Evolutionary conservation across 2,888 invertebrate genomes (phyloP).

Genomic region (Latrodectus elegans): DNA sequence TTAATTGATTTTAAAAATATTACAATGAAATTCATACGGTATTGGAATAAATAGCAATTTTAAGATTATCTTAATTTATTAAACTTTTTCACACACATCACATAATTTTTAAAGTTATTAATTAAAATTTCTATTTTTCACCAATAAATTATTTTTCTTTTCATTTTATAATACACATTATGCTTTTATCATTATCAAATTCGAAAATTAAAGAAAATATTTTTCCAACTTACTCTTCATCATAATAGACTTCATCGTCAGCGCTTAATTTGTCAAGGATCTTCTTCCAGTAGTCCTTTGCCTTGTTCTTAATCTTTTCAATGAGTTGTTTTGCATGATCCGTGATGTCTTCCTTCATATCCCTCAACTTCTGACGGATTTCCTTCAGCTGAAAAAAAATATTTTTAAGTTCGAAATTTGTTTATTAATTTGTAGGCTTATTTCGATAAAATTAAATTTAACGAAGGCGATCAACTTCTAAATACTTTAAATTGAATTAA

Average conservation of each 20-base stretch:
- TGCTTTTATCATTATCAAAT: background rate
- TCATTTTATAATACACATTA: background rate
- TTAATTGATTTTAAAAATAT: too few species aligned
- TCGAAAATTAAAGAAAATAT: background rate
- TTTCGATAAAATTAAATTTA: too few species aligned
- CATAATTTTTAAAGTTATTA: too few species aligned
- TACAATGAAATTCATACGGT: too few species aligned
- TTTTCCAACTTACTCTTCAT: background rate
- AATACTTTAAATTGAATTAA: too few species aligned
- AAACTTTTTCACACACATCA: too few species aligned
- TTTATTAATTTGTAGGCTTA: too few species aligned
- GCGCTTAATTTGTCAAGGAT: background rate
- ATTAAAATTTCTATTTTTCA: background rate
- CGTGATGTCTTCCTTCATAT: slow-evolving; percentile 7
- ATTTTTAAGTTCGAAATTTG: too few species aligned
- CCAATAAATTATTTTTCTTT: background rate
- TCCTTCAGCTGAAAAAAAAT: background rate
- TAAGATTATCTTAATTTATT: too few species aligned
- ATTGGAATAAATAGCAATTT: too few species aligned
- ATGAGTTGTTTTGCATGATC: background rate
- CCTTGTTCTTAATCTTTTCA: background rate
- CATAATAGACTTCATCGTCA: background rate
- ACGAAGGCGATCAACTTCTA: too few species aligned
- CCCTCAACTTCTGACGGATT: background rate
- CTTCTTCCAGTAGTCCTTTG: background rate